Base-by-base conservation (phyloP, 2,888 invertebrate species). In the Plemyria rubiginata region DNA sequence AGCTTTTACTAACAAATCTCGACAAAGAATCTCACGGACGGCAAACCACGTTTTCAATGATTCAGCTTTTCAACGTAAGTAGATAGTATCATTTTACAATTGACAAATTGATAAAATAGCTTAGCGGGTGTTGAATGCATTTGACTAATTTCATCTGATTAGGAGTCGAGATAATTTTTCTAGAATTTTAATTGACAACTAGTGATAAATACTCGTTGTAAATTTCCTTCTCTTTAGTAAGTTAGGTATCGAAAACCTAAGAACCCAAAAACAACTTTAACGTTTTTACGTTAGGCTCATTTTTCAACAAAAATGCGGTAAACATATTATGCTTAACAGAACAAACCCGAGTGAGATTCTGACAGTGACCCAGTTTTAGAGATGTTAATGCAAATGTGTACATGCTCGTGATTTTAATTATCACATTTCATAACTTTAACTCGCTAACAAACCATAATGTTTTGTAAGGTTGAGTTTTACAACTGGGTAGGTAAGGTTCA, bases 1-100 rank as follows among this genome's bases (percentile, higher is more conserved):
- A n/a, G 66, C 70, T 73, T 68, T 48, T 75, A 79, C 76, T 74
- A 78, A 68, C 68, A 73, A 79, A 77, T 76, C 75, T 74, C 73
- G 70, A 70, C 63, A 62, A 63, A 65, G 58, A 70, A 68, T 62
- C 67, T 65, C 48, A 68, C 52, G 55, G 38, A 38, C 48, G 15
- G 38, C 41, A 54, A 49, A 57, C 53, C 41, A 57, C 51, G 51
- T 43, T 61, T 59, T 68, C 52, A 51, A 59, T 55, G 41, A 65
- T 40, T 52, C 16, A 48, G 52, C 54, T 62, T 60, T 54, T 40
- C 40, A 45, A 56, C 4, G 12, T 22, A 29, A 49, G 36, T 50
- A 51, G 46, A 64, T 58, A 56, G 49, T 43, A 59, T 43, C 60
- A 70, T 63, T 70, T 67, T 57, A 54, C 61, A 67, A 62, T 65